Percentiles rank a stretch among this genome's conserved stretches.
phyloP scores from a whole-genome alignment of 1,140 invertebrate species.

The Aphaenogaster floridana region DNA sequence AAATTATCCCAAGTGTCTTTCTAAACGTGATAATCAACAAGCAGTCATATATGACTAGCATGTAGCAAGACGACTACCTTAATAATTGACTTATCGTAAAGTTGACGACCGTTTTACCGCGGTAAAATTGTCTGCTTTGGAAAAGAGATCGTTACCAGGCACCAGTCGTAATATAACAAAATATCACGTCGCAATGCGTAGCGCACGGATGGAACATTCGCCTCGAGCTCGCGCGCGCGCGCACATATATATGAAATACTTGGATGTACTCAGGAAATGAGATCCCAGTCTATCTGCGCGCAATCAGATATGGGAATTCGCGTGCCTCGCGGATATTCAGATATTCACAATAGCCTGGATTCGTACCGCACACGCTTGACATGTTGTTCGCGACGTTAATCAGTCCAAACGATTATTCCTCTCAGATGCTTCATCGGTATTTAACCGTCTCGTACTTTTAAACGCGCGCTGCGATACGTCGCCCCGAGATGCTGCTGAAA shows the following conservation, averaged over 20 bases:
- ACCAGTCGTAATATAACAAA: constrained; percentile 29
- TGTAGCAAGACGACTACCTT: too few species aligned
- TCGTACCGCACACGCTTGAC: constrained; percentile 46
- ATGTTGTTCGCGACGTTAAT: constrained; percentile 58
- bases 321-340: constrained; percentile 58
- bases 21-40: too few species aligned
- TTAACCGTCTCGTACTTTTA: constrained; percentile 2
- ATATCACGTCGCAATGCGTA: constrained; percentile 27
- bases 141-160: neutral
- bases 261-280: constrained; percentile 65
- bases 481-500: neutral
- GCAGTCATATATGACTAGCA: too few species aligned
- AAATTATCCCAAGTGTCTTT: too few species aligned
- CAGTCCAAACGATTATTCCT: constrained; percentile 52
- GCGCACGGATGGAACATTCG: neutral
- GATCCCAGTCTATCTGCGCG: constrained; percentile 56
- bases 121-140: neutral
- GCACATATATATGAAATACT: constrained; percentile 58
- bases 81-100: neutral
- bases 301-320: constrained; percentile 63
- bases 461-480: neutral
- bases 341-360: constrained; percentile 58
- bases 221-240: neutral
- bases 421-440: constrained; percentile 29
- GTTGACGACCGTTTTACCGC: neutral